phyloP scores from a whole-genome alignment of 2,888 invertebrate species.

The Ecliptopera silaceata region DNA sequence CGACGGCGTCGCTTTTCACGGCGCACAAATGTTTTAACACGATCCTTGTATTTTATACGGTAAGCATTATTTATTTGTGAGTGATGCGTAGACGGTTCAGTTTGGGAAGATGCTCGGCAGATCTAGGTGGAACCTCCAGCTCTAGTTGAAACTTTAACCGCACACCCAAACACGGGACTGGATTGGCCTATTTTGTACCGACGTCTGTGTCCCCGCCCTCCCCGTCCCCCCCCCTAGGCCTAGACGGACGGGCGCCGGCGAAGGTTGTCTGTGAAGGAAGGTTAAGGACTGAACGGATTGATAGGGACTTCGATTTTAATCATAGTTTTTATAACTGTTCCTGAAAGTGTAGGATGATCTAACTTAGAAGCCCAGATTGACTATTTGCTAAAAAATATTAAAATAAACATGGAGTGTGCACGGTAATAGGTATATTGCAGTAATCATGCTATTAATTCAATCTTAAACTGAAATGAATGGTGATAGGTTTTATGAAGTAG shows the following conservation, averaged over 20 bases:
- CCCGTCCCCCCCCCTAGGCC: constrained; percentile 27
- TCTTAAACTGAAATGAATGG: too few relatives aligned
- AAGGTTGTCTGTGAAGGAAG: constrained; percentile 69
- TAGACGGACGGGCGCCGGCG: constrained; percentile 62
- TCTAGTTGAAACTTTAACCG: constrained; percentile 21
- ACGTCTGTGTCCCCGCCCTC: constrained; percentile 33
- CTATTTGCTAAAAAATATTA: background rate
- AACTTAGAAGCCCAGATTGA: background rate
- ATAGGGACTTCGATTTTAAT: constrained; percentile 42
- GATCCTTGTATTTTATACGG: too few relatives aligned
- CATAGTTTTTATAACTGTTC: constrained; percentile 29
- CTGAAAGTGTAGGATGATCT: constrained; percentile 7
- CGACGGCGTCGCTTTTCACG: too few relatives aligned
- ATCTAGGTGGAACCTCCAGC: background rate
- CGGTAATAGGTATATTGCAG: too few relatives aligned
- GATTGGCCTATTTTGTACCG: constrained; percentile 35
- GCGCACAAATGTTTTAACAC: too few relatives aligned
- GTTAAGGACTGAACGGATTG: constrained; percentile 62
- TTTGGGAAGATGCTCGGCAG: too few relatives aligned
- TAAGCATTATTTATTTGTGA: too few relatives aligned
- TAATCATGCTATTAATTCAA: too few relatives aligned
- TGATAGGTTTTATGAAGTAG: too few relatives aligned
- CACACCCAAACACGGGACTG: constrained; percentile 49
- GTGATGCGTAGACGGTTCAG: too few relatives aligned
- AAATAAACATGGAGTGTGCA: too few relatives aligned